Conservation (phyloP, 2,113 vertebrate genomes). For the Ancistrus triradiatus region DNA sequence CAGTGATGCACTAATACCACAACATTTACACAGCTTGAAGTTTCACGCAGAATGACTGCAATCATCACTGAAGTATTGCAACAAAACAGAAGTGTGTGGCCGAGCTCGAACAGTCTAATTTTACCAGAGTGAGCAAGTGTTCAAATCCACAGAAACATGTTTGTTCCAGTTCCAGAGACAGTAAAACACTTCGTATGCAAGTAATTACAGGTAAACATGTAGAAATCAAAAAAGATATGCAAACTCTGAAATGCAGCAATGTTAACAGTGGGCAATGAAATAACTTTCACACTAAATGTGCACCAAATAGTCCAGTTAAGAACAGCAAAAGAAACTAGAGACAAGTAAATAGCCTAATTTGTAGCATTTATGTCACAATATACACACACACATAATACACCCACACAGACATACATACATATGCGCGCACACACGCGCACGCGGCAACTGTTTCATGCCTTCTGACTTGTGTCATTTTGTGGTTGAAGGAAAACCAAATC, state of each 20-base stretch:
- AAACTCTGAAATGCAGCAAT: background rate
- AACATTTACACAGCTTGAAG: background rate
- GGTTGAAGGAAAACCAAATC: no score
- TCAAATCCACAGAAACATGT: background rate
- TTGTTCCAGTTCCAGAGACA: constrained; percentile 10
- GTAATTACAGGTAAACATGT: constrained; percentile 11
- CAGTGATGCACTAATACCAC: background rate
- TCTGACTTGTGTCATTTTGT: no score
- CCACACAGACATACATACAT: no score
- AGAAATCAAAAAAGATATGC: background rate
- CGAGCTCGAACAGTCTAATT: background rate
- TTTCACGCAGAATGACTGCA: background rate
- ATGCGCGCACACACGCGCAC: no score
- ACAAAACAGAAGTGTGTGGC: background rate
- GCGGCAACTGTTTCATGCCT: no score
- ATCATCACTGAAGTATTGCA: background rate
- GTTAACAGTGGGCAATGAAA: no score
- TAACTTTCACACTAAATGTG: no score
- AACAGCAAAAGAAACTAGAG: no score
- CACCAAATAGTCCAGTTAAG: no score
- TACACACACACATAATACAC: no score
- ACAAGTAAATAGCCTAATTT: no score
- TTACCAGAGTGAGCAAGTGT: constrained; percentile 3
- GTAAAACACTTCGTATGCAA: constrained; percentile 21
- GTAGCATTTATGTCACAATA: no score